Evolutionary conservation across 1,140 invertebrate species (phyloP).

Genomic region (Trichonephila inaurata): DNA sequence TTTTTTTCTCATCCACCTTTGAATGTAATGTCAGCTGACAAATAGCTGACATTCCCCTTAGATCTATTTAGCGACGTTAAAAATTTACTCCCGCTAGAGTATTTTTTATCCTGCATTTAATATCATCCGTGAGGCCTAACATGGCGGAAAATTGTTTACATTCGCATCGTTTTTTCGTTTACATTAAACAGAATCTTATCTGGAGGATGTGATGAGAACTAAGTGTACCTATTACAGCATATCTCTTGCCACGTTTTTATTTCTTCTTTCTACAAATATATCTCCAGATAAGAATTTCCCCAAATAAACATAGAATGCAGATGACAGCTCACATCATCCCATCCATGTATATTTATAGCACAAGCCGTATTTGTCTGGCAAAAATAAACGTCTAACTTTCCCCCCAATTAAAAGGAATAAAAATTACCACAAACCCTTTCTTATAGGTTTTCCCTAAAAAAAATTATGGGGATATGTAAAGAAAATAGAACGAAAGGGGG

Average conservation of each 20-base stretch:
- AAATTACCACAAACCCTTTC: constrained; percentile 24
- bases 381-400: background rate
- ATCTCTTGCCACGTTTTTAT: constrained; percentile 28
- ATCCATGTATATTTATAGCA: background rate
- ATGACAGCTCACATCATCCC: background rate
- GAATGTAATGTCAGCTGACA: background rate
- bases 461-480: too few species aligned
- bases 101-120: background rate
- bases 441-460: background rate
- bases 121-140: background rate
- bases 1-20: background rate
- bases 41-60: background rate
- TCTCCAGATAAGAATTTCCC: background rate
- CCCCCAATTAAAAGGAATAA: too few species aligned
- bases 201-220: constrained; percentile 23
- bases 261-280: background rate
- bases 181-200: constrained; percentile 44
- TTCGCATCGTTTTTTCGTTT: constrained; percentile 39
- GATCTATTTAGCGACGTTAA: background rate
- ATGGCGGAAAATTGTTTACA: constrained; percentile 24
- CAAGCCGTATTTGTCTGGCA: background rate
- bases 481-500: background rate
- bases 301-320: constrained; percentile 32
- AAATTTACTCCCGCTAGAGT: background rate
- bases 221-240: constrained; percentile 4